Conservation (phyloP, 2,113 vertebrate genomes). For the Chitala chitala region DNA sequence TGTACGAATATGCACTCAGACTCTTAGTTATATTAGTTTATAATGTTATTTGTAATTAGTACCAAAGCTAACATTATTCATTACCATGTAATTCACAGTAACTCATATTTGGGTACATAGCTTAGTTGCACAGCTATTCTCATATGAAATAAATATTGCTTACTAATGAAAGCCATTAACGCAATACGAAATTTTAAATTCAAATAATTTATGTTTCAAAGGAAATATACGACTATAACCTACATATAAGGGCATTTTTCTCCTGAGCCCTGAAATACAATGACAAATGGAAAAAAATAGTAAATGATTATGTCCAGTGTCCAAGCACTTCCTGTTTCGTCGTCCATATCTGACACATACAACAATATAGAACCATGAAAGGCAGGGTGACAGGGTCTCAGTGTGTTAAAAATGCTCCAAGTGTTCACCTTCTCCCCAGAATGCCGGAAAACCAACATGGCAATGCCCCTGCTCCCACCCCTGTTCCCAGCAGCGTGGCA, state of each 20-base stretch:
- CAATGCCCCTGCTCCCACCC: background rate
- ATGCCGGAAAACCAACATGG: background rate
- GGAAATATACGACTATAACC: too few relatives aligned
- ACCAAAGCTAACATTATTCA: too few relatives aligned
- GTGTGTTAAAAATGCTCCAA: background rate
- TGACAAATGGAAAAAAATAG: background rate
- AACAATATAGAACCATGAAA: conserved; percentile 6
- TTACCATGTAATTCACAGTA: too few relatives aligned
- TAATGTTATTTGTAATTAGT: too few relatives aligned
- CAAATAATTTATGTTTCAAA: too few relatives aligned
- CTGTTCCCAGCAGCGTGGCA: background rate
- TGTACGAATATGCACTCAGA: too few relatives aligned
- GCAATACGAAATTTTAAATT: too few relatives aligned
- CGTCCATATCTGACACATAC: background rate
- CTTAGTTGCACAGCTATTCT: too few relatives aligned
- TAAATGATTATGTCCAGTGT: background rate
- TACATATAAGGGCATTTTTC: background rate
- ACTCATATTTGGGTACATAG: too few relatives aligned
- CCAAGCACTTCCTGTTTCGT: background rate
- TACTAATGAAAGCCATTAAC: too few relatives aligned
- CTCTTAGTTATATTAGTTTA: too few relatives aligned
- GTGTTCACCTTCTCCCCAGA: background rate
- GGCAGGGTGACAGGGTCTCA: background rate
- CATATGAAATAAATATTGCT: too few relatives aligned
- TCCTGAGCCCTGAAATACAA: background rate